Conservation (phyloP, 35 echinoderm and acorn worm species). For the Ophioderma brevispina region DNA sequence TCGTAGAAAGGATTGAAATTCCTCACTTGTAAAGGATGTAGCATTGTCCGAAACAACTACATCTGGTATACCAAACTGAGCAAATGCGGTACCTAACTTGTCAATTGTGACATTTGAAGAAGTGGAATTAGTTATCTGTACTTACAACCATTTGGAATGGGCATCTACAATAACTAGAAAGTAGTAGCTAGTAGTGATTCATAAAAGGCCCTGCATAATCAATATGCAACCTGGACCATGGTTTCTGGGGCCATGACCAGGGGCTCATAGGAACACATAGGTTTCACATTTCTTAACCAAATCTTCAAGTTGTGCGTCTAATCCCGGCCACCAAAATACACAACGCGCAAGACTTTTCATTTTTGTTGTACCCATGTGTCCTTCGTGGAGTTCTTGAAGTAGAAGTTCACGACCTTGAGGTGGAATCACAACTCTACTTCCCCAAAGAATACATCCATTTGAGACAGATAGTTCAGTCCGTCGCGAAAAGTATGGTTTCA, state of each 20-base stretch:
- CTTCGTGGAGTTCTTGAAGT: neutral
- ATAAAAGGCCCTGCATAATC: slow-evolving; percentile 48
- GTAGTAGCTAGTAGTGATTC: too few species aligned
- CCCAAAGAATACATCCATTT: slow-evolving; percentile 75
- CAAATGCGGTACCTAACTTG: slow-evolving; percentile 52
- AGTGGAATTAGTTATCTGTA: too few species aligned
- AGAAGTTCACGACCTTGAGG: neutral
- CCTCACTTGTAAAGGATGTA: slow-evolving; percentile 52
- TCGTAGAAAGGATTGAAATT: slow-evolving; percentile 50
- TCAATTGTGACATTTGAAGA: slow-evolving; percentile 23
- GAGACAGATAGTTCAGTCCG: slow-evolving; percentile 53
- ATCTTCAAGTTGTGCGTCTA: slow-evolving; percentile 44
- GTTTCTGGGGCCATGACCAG: slow-evolving; percentile 38
- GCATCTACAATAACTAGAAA: slow-evolving; percentile 53
- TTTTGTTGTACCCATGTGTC: slow-evolving; percentile 4
- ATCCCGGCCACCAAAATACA: slow-evolving; percentile 47
- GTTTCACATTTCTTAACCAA: slow-evolving; percentile 27
- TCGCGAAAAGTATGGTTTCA: neutral
- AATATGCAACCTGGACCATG: slow-evolving; percentile 43
- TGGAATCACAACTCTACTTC: slow-evolving; percentile 61
- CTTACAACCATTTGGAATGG: slow-evolving; percentile 38
- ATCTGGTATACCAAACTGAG: slow-evolving; percentile 66
- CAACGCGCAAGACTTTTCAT: slow-evolving; percentile 57
- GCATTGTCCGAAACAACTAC: slow-evolving; percentile 74
- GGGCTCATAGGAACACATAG: slow-evolving; percentile 8